Percentiles rank a stretch among this genome's conserved stretches.
These are phyloP conservation scores for Premnoplex brunnescens DNA, from an alignment of 2,797 vertebrate species.

Conservation along the genomic window DNA sequence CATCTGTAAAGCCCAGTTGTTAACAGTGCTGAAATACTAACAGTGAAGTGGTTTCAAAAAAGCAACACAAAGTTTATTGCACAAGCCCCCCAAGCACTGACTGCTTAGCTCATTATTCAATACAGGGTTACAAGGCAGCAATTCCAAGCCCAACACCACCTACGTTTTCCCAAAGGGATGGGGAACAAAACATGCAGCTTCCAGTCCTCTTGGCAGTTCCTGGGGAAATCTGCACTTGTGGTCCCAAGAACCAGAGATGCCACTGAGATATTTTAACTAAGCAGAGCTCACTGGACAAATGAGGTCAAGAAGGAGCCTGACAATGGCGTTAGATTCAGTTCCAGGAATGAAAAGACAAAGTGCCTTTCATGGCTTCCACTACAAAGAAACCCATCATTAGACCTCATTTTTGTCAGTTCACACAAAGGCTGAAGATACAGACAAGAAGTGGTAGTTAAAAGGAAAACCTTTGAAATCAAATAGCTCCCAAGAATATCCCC, in stretches of 20 bases:
- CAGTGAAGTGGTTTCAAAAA: conserved; percentile 6
- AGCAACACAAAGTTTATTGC: not conserved
- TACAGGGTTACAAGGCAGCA: not conserved
- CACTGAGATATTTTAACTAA: not conserved
- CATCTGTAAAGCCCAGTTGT: conserved; percentile 23
- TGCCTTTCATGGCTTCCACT: not conserved
- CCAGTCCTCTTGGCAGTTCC: not conserved
- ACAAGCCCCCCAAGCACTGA: not conserved
- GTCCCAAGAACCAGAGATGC: not conserved
- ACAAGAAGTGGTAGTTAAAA: not conserved
- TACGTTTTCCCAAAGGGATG: not conserved
- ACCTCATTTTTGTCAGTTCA: not conserved
- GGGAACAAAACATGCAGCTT: not conserved
- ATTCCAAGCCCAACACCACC: not conserved
- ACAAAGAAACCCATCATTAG: conserved; percentile 44
- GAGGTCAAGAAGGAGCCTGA: not conserved
- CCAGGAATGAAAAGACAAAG: not conserved
- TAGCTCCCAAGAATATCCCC: not conserved
- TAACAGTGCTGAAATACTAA: conserved; percentile 35
- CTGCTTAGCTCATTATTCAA: not conserved
- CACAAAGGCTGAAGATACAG: not conserved
- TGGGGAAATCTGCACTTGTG: not conserved
- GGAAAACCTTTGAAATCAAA: not conserved
- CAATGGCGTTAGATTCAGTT: not conserved
- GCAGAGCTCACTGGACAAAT: not conserved